Evolutionary conservation across 2,888 invertebrate genomes (phyloP), one percentile per base, ranked within the genome.

Genomic region (Morpho deidamia): DNA sequence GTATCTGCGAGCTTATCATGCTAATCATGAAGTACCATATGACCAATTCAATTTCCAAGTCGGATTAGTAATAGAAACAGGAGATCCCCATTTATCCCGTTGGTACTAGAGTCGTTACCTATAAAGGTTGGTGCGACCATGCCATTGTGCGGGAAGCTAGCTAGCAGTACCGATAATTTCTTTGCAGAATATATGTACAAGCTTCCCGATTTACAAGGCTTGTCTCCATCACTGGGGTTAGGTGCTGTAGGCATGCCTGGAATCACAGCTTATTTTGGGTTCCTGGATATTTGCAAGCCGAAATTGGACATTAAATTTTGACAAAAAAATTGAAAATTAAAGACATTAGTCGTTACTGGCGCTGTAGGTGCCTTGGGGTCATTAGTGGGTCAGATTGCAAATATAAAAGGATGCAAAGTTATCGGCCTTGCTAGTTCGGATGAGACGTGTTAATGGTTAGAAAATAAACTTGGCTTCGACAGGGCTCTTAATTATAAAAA

Each of bases 331-430:
- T n/a, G n/a, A n/a, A n/a, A n/a, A n/a, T n/a, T n/a, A 2, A 93
- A 94, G 68, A 92, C 92, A 0, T 90, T 94, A 0, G 91, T 94
- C 0, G 91, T 94, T 0, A 91, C 90, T 12, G 91, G 92, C 0
- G 94, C 94, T 7, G 94, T 92, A 0, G 94, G 94, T n/a, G 94
- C 93, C 10, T 94, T 94, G 4, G 94, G 94, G 2, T 91, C 90
- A 62, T 76, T 92, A 11, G 94, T 93, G 0, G 94, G 94, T 1
- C 94, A 94, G 78, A 92, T 94, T 53, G 94, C 92, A 0, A 94
- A 94, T 71, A 89, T 93, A 34, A 92, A 92, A 78, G 92, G 91
- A 60, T 74, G 72, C 44, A 65, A 47, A 51, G 74, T 94, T 0
- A 92, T 95, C 60, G 94, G 94, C 0, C 92, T 93, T 64, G 91